Conservation (phyloP, 2,888 invertebrate species). For the Tetanocera ferruginea region DNA sequence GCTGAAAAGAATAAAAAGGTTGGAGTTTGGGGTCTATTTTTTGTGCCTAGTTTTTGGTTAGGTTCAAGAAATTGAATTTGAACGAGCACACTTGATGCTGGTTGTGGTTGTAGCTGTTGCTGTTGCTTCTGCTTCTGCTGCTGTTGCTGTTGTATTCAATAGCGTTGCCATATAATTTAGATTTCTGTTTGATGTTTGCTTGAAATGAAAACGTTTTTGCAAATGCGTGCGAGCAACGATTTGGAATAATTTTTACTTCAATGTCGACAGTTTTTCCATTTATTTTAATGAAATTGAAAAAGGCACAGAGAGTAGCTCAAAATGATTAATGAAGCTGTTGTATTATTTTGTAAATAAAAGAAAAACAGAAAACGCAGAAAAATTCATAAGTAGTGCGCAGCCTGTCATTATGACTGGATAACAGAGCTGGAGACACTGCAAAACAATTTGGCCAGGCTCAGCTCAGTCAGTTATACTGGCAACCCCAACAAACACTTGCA, state of each 20-base stretch:
- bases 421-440: not conserved
- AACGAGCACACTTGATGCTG: not conserved
- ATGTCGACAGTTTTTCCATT: slow-evolving; percentile 22
- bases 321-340: slow-evolving; percentile 13
- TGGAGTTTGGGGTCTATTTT: not conserved
- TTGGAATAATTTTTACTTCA: not conserved
- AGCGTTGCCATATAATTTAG: slow-evolving; percentile 16
- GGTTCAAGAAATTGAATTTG: slow-evolving; percentile 26
- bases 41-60: not conserved
- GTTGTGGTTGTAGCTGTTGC: not conserved
- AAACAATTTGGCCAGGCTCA: not conserved
- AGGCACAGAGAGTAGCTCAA: not conserved
- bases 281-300: slow-evolving; percentile 33
- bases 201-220: slow-evolving; percentile 2
- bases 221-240: not conserved
- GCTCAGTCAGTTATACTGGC: not conserved
- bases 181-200: slow-evolving; percentile 13
- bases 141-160: not conserved
- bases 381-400: no score
- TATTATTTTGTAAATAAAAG: not conserved
- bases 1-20: not conserved
- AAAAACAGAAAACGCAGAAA: not conserved
- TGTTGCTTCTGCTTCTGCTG: not conserved
- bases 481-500: not conserved
- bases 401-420: no score